Conservation (phyloP, 1,140 invertebrate genomes). For the Hypothenemus hampei region DNA sequence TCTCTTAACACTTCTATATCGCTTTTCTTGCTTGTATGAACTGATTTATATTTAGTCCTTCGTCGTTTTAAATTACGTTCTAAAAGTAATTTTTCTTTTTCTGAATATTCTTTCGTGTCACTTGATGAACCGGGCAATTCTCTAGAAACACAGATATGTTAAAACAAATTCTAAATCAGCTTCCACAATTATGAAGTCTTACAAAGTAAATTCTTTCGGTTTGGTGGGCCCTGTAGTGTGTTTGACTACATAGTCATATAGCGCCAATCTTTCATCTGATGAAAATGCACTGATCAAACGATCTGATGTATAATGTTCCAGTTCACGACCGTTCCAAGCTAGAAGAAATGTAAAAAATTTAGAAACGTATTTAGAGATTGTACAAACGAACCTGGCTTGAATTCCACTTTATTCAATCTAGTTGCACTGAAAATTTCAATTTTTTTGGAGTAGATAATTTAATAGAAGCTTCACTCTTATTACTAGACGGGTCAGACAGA, state of each 20-base stretch:
- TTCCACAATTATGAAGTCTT: slow-evolving; percentile 24
- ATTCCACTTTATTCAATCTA: slow-evolving; percentile 19
- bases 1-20: slow-evolving; percentile 58
- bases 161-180: slow-evolving; percentile 6
- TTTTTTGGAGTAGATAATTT: slow-evolving; percentile 37
- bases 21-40: slow-evolving; percentile 60
- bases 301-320: slow-evolving; percentile 52
- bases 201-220: slow-evolving; percentile 41
- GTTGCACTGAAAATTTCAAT: slow-evolving; percentile 40
- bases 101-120: slow-evolving; percentile 32
- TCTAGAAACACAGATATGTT: slow-evolving; percentile 3
- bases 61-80: slow-evolving; percentile 60
- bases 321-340: slow-evolving; percentile 46
- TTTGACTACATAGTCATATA: slow-evolving; percentile 50
- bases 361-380: no score
- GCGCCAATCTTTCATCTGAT: slow-evolving; percentile 47
- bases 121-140: slow-evolving; percentile 16
- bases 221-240: slow-evolving; percentile 42
- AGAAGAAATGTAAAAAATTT: no score
- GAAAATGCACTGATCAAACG: slow-evolving; percentile 51
- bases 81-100: slow-evolving; percentile 52
- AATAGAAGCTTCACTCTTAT: slow-evolving; percentile 45
- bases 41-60: slow-evolving; percentile 56
- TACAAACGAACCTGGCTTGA: slow-evolving; percentile 35
- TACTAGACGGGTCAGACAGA: slow-evolving; percentile 45